Base-by-base conservation (phyloP, 2,888 invertebrate genomes). In the Aelia acuminata region DNA sequence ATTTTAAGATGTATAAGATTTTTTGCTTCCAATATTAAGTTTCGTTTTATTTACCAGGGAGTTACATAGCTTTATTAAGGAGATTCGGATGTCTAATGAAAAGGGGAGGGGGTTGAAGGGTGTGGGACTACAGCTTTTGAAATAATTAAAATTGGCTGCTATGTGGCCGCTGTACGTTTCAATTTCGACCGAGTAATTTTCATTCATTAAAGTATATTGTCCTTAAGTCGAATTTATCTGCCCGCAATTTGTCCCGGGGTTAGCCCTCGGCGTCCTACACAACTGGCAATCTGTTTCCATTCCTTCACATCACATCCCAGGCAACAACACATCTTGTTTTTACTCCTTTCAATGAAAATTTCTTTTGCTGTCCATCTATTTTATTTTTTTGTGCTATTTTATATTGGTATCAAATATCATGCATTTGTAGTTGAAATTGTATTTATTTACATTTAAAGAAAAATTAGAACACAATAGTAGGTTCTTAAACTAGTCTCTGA, bases 131-230 rank as follows among this genome's bases (percentile, higher is more conserved):
- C n/a, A 80, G 43, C 43, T 80, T 80, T 80, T 80, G 80, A 80
- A 80, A 80, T 80, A 80, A 80, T 80, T 80, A 80, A 80, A 80
- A 80, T 39, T 80, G 80, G 39, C n/a, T 43, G 80, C 43, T 80
- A 43, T 47, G 80, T 39, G 80, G 26, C 43, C 43, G 80, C 80
- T 80, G 22, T 80, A 43, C 80, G 80, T 80, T 80, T 80, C 80
- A 80, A 80, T 80, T 80, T 80, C n/a, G 43, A 43, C 15, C n/a
- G n/a, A 43, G 80, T 80, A 80, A 80, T 80, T 80, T 80, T 80
- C 80, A 80, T 80, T 80, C 80, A 80, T 80, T 80, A 80, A 80
- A 80, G 80, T 80, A 80, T 80, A 80, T 80, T 80, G 80, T 80
- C 43, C 80, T 80, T 80, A 80, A 80, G 80, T 80, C 80, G 80